Base-by-base conservation (phyloP, 2,113 vertebrate species). In the Psilopsiagon aurifrons region DNA sequence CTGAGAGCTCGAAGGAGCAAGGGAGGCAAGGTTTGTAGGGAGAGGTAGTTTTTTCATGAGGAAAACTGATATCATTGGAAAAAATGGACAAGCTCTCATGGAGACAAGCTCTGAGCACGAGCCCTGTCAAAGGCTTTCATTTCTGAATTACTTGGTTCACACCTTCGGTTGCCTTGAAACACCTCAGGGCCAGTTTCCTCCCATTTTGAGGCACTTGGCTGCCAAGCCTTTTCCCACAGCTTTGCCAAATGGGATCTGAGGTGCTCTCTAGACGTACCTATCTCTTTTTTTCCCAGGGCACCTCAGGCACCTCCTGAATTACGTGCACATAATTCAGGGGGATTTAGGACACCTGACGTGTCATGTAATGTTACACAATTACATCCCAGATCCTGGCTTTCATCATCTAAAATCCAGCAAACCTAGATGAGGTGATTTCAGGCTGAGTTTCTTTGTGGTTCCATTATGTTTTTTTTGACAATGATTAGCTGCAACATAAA, bases 321-420 rank as follows among this genome's bases (percentile, higher is more conserved):
- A 87, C 15, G 24, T 62, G 69, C 52, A 47, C 84, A 15, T 75
- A 95, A 92, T 94, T 94, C 81, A 88, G 70, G 47, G 69, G 76
- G 95, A 94, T 95, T 97, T 97, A 95, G 86, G 94, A 97, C 95
- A 94, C 94, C 81, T 96, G 94, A 95, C 3, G 52, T 95, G 93
- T 95, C 91, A 78, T 96, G 93, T 95, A 96, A 84, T 62, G 84
- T 85, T 95, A 44, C 67, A 89, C 74, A 96, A 95, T 95, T 95
- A 91, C 93, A 95, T 77, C 90, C 31, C 70, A 97, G 92, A 96
- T 96, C 93, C 84, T 57, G 37, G 37, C 93, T 97, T 95, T 96
- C 94, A 96, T 90, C 94, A 88, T 79, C 49, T 67, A 67, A 93
- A 95, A 95, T 76, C 83, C 81, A 86, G 57, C 89, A 91, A 87